These are phyloP conservation scores for Lasioglossum malachurum DNA, from an alignment of 2,888 invertebrate genomes.

Conservation along the genomic window DNA sequence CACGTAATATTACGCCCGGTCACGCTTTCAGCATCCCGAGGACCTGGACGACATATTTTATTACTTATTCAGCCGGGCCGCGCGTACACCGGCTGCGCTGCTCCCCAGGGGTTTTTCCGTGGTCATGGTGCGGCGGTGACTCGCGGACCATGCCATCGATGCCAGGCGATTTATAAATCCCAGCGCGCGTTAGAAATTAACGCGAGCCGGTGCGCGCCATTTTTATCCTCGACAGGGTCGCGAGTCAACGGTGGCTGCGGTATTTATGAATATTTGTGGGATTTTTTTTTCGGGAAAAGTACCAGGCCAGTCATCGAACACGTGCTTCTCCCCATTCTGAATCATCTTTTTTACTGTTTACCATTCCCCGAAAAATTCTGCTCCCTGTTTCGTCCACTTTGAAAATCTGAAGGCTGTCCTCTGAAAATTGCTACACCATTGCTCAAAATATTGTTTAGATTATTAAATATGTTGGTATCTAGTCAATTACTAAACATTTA, in stretches of 20 bases:
- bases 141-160: conserved; percentile 34
- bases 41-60: conserved; percentile 67
- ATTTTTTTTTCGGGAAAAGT: background rate
- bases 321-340: background rate
- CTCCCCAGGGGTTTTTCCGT: conserved; percentile 24
- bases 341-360: background rate
- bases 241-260: background rate
- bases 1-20: conserved; percentile 62
- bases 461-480: no score
- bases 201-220: conserved; percentile 4
- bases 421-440: no score
- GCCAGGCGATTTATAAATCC: conserved; percentile 42
- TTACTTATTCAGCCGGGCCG: conserved; percentile 67
- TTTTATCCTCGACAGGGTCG: conserved; percentile 17
- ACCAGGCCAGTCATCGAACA: background rate
- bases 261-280: background rate
- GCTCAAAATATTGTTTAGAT: no score
- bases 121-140: conserved; percentile 1
- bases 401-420: background rate
- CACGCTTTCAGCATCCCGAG: conserved; percentile 58
- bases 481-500: no score
- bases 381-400: background rate
- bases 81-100: conserved; percentile 36
- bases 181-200: conserved; percentile 34
- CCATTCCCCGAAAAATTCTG: background rate